Evolutionary conservation across 2,113 vertebrate genomes (phyloP), one percentile per base, ranked within the genome.

Genomic region (Tiliqua scincoides): DNA sequence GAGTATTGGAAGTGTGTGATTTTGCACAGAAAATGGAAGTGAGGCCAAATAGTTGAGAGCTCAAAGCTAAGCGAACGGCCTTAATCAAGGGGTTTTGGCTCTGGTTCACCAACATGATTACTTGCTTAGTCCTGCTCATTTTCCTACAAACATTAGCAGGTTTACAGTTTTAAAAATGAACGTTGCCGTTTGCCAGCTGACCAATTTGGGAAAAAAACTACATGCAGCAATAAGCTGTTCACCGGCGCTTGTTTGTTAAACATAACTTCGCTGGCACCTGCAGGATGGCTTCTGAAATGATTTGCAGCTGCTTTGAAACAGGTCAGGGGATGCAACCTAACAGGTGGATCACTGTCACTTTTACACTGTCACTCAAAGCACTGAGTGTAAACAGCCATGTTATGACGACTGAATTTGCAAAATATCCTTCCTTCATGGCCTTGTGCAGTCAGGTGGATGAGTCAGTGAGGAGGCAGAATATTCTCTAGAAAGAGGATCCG

Each of bases 311-410:
- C 68, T 89, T 88, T 83, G 73, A 25, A 82, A 18, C 54, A 35
- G 67, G 23, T 30, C n/a, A 40, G 48, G 81, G 87, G 84, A 63
- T 72, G 71, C 70, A 84, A 59, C 79, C 52, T 70, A 67, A 59
- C 20, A 59, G 54, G 86, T 86, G 9, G 52, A 76, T 80, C 30
- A 3, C 68, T n/a, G n/a, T n/a, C n/a, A n/a, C n/a, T n/a, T n/a
- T n/a, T n/a, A n/a, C n/a, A n/a, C n/a, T n/a, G n/a, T n/a, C n/a
- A n/a, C n/a, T n/a, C 0, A 0, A 37, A 72, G 68, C 82, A 4
- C 82, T 88, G 57, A 76, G 82, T 67, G 82, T 79, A 35, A 1
- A 92, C 86, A 92, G 27, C 14, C 70, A 90, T 89, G 18, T 7
- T 30, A 3, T 23, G 4, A 84, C 82, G 87, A 37, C 15, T 52